Conservation (phyloP, 2,888 invertebrate species). For the Parasteatoda lunata region DNA sequence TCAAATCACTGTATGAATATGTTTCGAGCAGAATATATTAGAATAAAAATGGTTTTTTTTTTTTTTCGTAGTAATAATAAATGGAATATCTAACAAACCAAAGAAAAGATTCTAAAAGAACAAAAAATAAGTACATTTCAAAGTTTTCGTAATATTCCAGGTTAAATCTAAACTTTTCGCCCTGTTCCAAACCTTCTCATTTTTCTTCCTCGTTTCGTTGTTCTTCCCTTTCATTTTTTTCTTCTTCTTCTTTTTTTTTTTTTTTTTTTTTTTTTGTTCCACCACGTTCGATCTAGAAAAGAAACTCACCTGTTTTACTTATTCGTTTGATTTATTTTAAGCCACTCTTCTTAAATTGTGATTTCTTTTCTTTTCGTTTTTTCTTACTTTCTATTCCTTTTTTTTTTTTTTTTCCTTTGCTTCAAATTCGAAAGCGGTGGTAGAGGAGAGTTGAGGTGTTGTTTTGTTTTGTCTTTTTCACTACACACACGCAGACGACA, state of each 20-base stretch:
- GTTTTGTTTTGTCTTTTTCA: not conserved
- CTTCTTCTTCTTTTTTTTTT: constrained; percentile 10
- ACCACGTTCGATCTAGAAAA: constrained; percentile 29
- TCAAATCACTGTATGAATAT: not conserved
- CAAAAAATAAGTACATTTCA: constrained; percentile 14
- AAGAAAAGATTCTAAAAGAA: not conserved
- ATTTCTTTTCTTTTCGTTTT: constrained; percentile 30
- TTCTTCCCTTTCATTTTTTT: not conserved
- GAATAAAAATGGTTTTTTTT: not conserved
- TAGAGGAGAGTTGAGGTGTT: not conserved
- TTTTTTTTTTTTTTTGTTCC: constrained; percentile 6
- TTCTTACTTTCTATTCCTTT: not conserved
- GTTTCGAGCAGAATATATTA: not conserved
- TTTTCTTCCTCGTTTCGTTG: not conserved
- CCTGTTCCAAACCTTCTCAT: not conserved
- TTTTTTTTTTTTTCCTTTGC: not conserved
- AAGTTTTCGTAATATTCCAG: constrained; percentile 36
- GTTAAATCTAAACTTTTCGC: constrained; percentile 15
- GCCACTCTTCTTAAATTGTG: constrained; percentile 48
- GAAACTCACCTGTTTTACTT: constrained; percentile 14
- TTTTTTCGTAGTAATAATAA: constrained; percentile 28
- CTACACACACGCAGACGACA: not conserved
- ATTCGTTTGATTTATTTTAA: constrained; percentile 61
- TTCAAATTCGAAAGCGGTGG: not conserved
- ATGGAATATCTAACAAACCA: constrained; percentile 18